Evolutionary conservation across 1,140 invertebrate species (phyloP), one percentile per base, ranked within the genome.

Genomic region (Zaprionus inermis): DNA sequence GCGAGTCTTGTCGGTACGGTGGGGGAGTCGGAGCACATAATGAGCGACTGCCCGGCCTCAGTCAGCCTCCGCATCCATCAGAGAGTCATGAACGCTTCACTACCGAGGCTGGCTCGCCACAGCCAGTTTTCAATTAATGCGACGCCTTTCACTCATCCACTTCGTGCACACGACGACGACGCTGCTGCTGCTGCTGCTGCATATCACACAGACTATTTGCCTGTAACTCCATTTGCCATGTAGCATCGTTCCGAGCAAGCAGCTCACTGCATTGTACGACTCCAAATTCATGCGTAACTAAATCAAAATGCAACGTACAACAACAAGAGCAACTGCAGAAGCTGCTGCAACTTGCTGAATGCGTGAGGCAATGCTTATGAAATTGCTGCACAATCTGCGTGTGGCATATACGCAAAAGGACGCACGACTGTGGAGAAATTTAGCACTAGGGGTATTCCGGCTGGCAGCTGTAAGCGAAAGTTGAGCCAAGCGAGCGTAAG

Each of bases 41-140:
- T 82, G 78, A 88, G 83, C 82, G 79, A 68, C 54, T 77, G 61
- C 56, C 57, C 58, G 9, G 24, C 30, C 9, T 18, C 56, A 20
- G n/a, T 58, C 72, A 71, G 66, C 56, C 46, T 59, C 66, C 38
- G 44, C 66, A 74, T 46, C 38, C 70, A 66, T 59, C 73, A 61
- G 38, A 82, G 63, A 68, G 66, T 72, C 75, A 72, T 85, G 82
- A 83, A 79, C 71, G 84, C 76, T 81, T 79, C 64, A 73, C 84
- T 81, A 77, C 61, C 74, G 41, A 18, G 24, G 12, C 49, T n/a
- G 14, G 14, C 36, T 38, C 22, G 66, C 73, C 54, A 55, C 83
- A 76, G 71, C 78, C 80, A 89, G 71, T 88, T 89, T 84, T 81
- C 84, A 89, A 89, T 89, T 89, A 89, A 89, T 83, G 83, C 84